Conservation (phyloP, 2,888 invertebrate species). For the Clusia tigrina region DNA sequence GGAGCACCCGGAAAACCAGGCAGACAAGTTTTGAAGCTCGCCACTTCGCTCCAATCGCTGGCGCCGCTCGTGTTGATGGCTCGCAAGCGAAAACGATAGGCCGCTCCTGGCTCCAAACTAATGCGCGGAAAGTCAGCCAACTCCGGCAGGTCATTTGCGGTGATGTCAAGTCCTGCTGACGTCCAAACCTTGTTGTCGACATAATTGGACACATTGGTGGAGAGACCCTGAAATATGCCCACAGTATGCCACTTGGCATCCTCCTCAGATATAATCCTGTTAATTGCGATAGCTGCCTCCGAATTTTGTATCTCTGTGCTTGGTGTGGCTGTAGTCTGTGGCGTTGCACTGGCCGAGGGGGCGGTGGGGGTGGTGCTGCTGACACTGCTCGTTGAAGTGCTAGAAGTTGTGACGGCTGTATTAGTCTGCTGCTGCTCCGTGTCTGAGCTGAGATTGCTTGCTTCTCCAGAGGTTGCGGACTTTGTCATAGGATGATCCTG, state of each 20-base stretch:
- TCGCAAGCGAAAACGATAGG: constrained; percentile 43
- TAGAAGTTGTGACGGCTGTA: no score
- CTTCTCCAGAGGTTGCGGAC: no score
- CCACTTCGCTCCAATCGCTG: constrained; percentile 44
- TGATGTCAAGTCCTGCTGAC: constrained; percentile 28
- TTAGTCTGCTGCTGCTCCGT: no score
- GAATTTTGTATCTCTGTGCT: no score
- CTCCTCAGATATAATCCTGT: no score
- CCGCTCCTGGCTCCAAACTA: constrained; percentile 42
- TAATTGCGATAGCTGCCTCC: no score
- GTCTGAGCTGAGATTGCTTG: no score
- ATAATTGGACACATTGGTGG: constrained; percentile 39
- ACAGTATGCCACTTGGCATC: constrained; percentile 47
- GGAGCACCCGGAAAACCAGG: constrained; percentile 45
- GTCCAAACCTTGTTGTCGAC: constrained; percentile 39
- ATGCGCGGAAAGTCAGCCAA: constrained; percentile 34
- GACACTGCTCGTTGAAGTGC: no score
- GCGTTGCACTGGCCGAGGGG: no score
- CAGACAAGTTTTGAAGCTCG: constrained; percentile 43
- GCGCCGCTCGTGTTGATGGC: constrained; percentile 41
- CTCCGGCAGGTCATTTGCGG: constrained; percentile 39
- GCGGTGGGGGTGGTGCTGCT: no score
- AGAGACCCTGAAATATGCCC: constrained; percentile 37
- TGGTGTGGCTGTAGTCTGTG: no score
- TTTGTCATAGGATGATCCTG: no score